Percentiles rank a stretch among this genome's conserved stretches.
Conservation (phyloP, 2,888 invertebrate genomes). For the Plusia festucae region DNA sequence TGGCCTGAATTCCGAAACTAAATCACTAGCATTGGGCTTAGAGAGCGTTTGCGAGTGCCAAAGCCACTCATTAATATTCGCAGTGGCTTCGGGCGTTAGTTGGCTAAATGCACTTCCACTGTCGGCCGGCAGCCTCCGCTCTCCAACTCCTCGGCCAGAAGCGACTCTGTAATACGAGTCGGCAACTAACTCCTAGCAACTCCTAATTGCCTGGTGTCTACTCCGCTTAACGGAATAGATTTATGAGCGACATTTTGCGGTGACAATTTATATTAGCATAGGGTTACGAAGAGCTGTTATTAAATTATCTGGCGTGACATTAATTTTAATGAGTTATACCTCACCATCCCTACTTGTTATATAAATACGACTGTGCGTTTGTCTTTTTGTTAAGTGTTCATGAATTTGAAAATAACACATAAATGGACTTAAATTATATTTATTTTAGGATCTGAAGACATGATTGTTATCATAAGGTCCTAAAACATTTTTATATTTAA, state of each 20-base stretch:
- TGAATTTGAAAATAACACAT: background rate
- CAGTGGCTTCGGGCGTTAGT: constrained; percentile 71
- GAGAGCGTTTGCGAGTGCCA: constrained; percentile 59
- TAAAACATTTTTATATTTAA: too few relatives aligned
- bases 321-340: constrained; percentile 59
- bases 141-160: constrained; percentile 64
- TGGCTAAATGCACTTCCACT: constrained; percentile 84
- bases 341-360: constrained; percentile 28
- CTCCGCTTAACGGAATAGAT: constrained; percentile 72
- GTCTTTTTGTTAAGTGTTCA: background rate
- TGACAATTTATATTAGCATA: constrained; percentile 67
- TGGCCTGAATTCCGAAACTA: constrained; percentile 49
- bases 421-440: too few relatives aligned
- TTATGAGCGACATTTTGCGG: constrained; percentile 73
- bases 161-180: constrained; percentile 68
- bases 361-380: constrained; percentile 1
- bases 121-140: constrained; percentile 68
- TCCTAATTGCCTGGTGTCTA: constrained; percentile 69
- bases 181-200: constrained; percentile 62
- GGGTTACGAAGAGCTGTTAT: constrained; percentile 62
- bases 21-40: constrained; percentile 56
- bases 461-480: too few relatives aligned
- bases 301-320: constrained; percentile 66
- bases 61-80: constrained; percentile 79
- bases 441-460: too few relatives aligned